phyloP scores from a whole-genome alignment of 2,888 invertebrate species.

The Plebejus melissa region DNA sequence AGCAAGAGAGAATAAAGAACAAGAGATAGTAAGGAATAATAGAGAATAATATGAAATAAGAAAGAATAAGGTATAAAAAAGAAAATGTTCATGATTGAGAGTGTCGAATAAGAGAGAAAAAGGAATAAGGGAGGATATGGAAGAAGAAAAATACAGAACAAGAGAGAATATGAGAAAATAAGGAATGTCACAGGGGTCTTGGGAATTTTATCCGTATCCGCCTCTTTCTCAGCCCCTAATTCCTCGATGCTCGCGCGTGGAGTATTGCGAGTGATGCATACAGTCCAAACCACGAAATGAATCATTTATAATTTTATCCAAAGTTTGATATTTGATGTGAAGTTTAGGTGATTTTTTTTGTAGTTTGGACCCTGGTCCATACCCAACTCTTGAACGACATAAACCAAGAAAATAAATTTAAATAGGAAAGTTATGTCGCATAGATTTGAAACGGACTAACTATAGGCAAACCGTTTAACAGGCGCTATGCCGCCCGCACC shows the following conservation, averaged over 20 bases:
- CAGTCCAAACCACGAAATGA: neutral
- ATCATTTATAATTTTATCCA: neutral
- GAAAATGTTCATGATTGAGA: neutral
- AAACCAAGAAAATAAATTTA: no score
- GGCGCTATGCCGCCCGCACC: no score
- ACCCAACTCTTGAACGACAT: no score
- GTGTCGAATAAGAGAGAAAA: no score
- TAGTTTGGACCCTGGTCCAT: no score
- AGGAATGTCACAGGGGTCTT: neutral
- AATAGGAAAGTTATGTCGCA: neutral
- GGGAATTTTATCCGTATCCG: neutral
- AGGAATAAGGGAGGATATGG: neutral
- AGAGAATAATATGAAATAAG: no score
- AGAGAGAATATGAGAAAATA: neutral
- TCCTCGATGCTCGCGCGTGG: neutral
- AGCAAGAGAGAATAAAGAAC: no score
- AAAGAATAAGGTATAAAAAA: neutral
- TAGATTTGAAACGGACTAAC: neutral
- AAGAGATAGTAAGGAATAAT: no score
- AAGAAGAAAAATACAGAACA: neutral
- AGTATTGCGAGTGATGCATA: neutral
- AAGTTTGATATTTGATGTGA: no score
- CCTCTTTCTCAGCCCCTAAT: neutral
- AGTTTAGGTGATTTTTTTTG: no score
- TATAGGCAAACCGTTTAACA: no score